phyloP scores from a whole-genome alignment of 2,113 vertebrate species.

The Calidris pugnax region DNA sequence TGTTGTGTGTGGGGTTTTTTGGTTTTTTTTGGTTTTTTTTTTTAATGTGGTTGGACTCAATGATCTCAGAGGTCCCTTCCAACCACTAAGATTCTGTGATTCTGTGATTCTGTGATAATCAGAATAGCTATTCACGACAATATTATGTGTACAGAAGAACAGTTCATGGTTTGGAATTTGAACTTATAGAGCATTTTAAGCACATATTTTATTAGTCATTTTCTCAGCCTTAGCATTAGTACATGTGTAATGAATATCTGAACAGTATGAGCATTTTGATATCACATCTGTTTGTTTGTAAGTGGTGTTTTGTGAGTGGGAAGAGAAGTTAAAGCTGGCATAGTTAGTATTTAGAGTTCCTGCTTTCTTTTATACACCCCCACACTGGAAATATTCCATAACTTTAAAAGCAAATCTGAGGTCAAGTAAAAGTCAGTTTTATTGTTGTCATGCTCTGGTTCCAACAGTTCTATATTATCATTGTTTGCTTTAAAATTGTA shows the following conservation, averaged over 20 bases:
- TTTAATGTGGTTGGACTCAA: too few species aligned
- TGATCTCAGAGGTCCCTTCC: too few species aligned
- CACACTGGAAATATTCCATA: slow-evolving; percentile 10
- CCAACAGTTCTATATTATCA: neutral
- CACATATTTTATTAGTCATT: neutral
- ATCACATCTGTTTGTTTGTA: neutral
- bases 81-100: too few species aligned
- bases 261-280: neutral
- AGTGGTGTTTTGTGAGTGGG: neutral
- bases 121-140: neutral
- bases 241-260: neutral
- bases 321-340: neutral
- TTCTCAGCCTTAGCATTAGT: neutral
- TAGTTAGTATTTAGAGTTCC: neutral
- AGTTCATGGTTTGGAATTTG: neutral
- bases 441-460: neutral
- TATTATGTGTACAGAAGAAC: neutral
- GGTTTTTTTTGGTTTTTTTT: too few species aligned
- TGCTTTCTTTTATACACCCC: neutral
- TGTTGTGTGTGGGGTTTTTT: too few species aligned
- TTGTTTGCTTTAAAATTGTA: neutral
- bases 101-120: too few species aligned
- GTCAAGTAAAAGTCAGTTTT: neutral
- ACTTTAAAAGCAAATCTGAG: neutral
- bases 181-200: neutral